Percentiles rank a stretch among this genome's conserved stretches.
These are phyloP conservation scores for Dissostichus mawsoni DNA, from an alignment of 2,113 vertebrate species.

Conservation along the genomic window DNA sequence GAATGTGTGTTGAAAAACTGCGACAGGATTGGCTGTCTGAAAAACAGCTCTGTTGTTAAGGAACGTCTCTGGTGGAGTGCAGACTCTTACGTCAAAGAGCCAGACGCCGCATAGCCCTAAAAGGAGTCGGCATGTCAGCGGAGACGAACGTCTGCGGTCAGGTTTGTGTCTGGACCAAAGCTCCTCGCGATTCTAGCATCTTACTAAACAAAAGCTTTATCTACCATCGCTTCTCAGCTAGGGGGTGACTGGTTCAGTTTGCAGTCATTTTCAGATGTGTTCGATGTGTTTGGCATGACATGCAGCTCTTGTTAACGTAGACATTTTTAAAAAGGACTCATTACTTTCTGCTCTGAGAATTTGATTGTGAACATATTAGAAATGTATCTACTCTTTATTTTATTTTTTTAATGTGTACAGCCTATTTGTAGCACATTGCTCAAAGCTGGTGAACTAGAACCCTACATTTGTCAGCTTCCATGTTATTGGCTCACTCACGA, in stretches of 20 bases:
- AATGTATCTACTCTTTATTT: not conserved
- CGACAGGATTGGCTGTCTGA: constrained; percentile 32
- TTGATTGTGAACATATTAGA: not conserved
- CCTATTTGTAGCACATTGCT: not conserved
- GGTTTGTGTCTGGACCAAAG: constrained; percentile 44
- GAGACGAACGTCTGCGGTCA: constrained; percentile 34
- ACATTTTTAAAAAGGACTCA: not conserved
- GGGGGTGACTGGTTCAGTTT: not conserved
- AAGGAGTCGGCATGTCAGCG: constrained; percentile 49
- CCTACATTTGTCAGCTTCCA: not conserved
- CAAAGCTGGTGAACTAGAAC: not conserved
- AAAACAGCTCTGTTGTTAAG: constrained; percentile 48
- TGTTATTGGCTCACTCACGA: not conserved
- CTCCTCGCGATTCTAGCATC: constrained; percentile 15
- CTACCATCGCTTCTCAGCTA: constrained; percentile 11
- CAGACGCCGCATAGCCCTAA: constrained; percentile 42
- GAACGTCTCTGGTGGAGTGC: constrained; percentile 10
- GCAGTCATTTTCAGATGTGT: not conserved
- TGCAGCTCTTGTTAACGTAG: not conserved
- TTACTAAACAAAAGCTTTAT: constrained; percentile 50
- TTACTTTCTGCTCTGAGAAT: not conserved
- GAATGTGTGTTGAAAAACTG: constrained; percentile 17
- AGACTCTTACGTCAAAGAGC: constrained; percentile 18
- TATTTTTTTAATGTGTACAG: not conserved
- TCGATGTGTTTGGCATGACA: not conserved